Percentiles rank a stretch among this genome's conserved stretches.
phyloP scores from a whole-genome alignment of 2,888 invertebrate genomes.

The Luperina testacea region DNA sequence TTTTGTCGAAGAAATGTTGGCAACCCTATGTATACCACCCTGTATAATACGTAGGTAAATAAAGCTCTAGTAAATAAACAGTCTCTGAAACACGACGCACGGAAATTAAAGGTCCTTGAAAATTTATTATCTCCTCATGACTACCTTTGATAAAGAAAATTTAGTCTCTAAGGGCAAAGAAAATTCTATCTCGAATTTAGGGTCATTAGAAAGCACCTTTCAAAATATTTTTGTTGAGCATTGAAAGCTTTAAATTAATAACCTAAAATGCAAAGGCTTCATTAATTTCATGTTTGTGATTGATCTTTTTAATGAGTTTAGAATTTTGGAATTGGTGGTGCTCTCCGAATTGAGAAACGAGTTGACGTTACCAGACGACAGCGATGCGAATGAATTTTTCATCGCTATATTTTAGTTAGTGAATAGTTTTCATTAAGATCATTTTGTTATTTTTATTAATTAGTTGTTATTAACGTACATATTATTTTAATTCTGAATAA shows the following conservation, averaged over 20 bases:
- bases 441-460: too few relatives aligned
- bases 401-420: too few relatives aligned
- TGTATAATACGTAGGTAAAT: not conserved
- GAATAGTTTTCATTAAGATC: too few relatives aligned
- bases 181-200: not conserved
- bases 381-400: too few relatives aligned
- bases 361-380: too few relatives aligned
- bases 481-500: too few relatives aligned
- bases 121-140: not conserved
- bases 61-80: not conserved
- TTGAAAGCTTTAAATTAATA: not conserved
- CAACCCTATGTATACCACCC: too few relatives aligned
- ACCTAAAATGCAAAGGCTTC: too few relatives aligned
- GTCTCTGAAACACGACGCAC: not conserved
- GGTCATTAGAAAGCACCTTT: not conserved
- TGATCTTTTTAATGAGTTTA: not conserved
- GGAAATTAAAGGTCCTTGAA: not conserved
- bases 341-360: not conserved
- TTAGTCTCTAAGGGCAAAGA: not conserved
- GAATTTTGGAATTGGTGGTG: not conserved
- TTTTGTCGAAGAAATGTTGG: too few relatives aligned
- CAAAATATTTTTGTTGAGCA: not conserved
- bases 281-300: not conserved
- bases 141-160: constrained; percentile 1
- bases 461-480: too few relatives aligned